These are phyloP conservation scores for Spondyliosoma cantharus DNA, from an alignment of 2,797 vertebrate genomes.

Conservation along the genomic window DNA sequence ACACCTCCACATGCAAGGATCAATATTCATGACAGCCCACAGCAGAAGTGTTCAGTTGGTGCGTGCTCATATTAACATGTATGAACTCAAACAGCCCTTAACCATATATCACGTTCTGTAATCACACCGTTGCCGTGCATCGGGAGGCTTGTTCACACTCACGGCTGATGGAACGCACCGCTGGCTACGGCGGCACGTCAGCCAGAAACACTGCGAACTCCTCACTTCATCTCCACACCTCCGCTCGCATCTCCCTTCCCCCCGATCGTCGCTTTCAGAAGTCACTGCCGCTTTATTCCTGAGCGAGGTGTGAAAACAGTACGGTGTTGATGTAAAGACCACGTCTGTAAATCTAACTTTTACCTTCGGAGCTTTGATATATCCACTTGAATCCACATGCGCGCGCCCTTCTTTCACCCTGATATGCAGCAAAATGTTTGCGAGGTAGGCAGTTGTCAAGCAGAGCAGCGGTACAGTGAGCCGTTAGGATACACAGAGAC, in stretches of 20 bases:
- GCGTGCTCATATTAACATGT: slow-evolving; percentile 53
- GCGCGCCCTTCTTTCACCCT: background rate
- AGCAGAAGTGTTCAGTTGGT: slow-evolving; percentile 36
- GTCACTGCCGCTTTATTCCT: slow-evolving; percentile 1
- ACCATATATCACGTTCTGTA: slow-evolving; percentile 23
- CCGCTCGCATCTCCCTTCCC: background rate
- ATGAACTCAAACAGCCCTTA: slow-evolving; percentile 52
- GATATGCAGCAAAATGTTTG: background rate
- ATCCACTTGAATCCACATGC: background rate
- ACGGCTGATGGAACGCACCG: slow-evolving; percentile 35
- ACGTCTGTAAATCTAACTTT: too few relatives aligned
- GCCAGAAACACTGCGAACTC: slow-evolving; percentile 33
- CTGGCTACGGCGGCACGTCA: slow-evolving; percentile 41
- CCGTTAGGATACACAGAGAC: too few relatives aligned
- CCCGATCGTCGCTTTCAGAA: background rate
- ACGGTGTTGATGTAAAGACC: too few relatives aligned
- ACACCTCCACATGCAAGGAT: slow-evolving; percentile 23
- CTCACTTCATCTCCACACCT: slow-evolving; percentile 42
- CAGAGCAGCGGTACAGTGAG: background rate
- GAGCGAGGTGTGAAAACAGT: slow-evolving; percentile 14
- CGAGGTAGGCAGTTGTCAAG: background rate
- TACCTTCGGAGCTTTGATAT: too few relatives aligned
- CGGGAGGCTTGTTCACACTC: slow-evolving; percentile 58
- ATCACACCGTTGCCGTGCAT: slow-evolving; percentile 36
- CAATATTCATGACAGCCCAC: slow-evolving; percentile 67